phyloP scores from a whole-genome alignment of 2,797 vertebrate species.

The Bufotes viridis region DNA sequence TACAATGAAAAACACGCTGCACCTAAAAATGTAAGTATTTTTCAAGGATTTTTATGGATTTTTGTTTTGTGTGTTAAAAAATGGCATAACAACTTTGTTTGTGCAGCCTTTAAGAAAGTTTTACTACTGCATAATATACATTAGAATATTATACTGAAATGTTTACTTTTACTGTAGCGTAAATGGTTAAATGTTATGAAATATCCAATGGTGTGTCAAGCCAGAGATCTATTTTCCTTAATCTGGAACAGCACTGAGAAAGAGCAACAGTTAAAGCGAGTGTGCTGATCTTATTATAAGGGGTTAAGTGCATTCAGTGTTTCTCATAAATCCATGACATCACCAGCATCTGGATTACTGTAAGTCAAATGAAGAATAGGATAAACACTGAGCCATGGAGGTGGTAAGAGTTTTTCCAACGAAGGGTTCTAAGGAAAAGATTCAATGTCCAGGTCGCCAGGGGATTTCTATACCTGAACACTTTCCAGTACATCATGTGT shows the following conservation, averaged over 20 bases:
- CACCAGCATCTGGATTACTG: conserved; percentile 53
- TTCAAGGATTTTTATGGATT: no score
- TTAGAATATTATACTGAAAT: not conserved
- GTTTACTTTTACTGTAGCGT: not conserved
- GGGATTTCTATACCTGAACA: conserved; percentile 25
- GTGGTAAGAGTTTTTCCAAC: conserved; percentile 43
- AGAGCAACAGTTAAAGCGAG: not conserved
- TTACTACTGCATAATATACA: not conserved
- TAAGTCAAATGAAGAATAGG: conserved; percentile 25
- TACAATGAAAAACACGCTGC: no score
- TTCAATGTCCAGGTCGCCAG: not conserved
- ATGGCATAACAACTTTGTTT: no score
- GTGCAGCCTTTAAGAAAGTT: not conserved
- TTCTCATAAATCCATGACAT: conserved; percentile 44
- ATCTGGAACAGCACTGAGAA: not conserved
- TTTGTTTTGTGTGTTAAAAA: no score
- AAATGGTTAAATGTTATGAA: not conserved
- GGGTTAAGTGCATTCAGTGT: conserved; percentile 30
- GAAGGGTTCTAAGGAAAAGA: conserved; percentile 28
- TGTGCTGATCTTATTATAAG: conserved; percentile 21
- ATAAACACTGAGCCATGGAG: conserved; percentile 20
- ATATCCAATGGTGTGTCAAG: not conserved
- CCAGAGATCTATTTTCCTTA: not conserved
- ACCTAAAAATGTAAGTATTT: no score
- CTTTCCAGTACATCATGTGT: conserved; percentile 30